Base-by-base conservation (phyloP, 2,888 invertebrate genomes). In the Cataglyphis livida region DNA sequence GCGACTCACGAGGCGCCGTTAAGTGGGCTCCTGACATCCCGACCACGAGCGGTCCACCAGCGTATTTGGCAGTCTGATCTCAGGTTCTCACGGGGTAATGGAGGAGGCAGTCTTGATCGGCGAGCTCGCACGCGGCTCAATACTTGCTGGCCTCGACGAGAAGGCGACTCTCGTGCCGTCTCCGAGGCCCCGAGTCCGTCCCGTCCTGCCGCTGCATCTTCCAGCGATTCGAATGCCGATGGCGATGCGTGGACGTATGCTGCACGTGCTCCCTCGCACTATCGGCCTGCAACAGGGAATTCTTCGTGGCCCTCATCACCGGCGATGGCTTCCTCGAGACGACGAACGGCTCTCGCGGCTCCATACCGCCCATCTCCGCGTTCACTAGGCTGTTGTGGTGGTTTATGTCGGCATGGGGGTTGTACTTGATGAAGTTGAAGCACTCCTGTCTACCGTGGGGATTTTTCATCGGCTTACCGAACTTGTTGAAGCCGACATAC, bases 401-500 rank as follows among this genome's bases (percentile, higher is more conserved):
- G 94, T 95, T 95, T 93, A 96, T 96, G 94, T 96, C 95, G 95
- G 96, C 96, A 92, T 95, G 95, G 93, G 96, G 95, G 91, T 96
- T 96, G 92, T 95, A 95, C 95, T 96, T 96, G 94, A 96, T 95
- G 95, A 96, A 96, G 90, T 96, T 96, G 94, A 96, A 95, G 94
- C 96, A 96, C 93, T 95, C 95, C 94, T 95, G 95, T 85, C 95
- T 95, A 51, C 95, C 95, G 90, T 88, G 90, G 54, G 86, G 90
- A 81, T 93, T 93, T 87, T 92, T 95, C 91, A 96, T 95, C 91
- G 96, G 96, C 90, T 95, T 93, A 76, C 96, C 96, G 87, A 95
- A 94, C 90, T 95, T 95, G 95, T 96, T 96, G 96, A 96, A 96
- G 90, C 96, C 96, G 93, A 96, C 95, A 94, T 95, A 96, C 91